phyloP scores from a whole-genome alignment of 2,113 vertebrate genomes.

The Cinclus cinclus region DNA sequence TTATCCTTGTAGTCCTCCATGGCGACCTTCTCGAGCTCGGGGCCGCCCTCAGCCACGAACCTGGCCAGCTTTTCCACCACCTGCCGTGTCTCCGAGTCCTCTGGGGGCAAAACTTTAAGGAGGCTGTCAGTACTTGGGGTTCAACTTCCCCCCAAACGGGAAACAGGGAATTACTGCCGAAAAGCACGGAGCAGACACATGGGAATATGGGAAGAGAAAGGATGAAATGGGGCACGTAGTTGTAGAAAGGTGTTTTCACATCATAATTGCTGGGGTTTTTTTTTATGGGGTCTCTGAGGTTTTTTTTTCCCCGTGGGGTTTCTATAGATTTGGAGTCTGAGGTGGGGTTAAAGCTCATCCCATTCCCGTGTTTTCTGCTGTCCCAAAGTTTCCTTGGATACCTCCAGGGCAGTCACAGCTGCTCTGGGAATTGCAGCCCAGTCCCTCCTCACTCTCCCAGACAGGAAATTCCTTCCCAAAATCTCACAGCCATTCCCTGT shows the following conservation, averaged over 20 bases:
- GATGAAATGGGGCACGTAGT: conserved; percentile 46
- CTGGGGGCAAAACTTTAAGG: conserved; percentile 99
- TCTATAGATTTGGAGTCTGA: background rate
- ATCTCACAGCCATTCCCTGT: too few relatives aligned
- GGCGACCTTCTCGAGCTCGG: conserved; percentile 90
- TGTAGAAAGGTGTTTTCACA: background rate
- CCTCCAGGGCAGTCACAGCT: background rate
- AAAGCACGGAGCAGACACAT: conserved; percentile 64
- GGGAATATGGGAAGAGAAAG: conserved; percentile 65
- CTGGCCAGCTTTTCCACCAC: conserved; percentile 94
- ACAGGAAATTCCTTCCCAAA: background rate
- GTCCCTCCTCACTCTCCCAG: too few relatives aligned
- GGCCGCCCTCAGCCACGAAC: conserved; percentile 93
- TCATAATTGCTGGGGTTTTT: background rate
- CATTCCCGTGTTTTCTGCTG: accelerated
- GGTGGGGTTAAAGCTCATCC: too few relatives aligned
- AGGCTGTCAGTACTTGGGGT: conserved; percentile 93
- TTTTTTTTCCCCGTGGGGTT: background rate
- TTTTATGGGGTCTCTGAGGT: background rate
- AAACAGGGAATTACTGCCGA: conserved; percentile 79
- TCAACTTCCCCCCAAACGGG: conserved; percentile 81
- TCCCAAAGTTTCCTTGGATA: accelerated
- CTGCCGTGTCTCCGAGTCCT: conserved; percentile 88
- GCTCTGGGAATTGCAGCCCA: background rate
- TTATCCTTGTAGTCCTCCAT: conserved; percentile 94